Percentiles rank a stretch among this genome's conserved stretches.
Conservation (phyloP, 2,888 invertebrate species). For the Sphecodes monilicornis region DNA sequence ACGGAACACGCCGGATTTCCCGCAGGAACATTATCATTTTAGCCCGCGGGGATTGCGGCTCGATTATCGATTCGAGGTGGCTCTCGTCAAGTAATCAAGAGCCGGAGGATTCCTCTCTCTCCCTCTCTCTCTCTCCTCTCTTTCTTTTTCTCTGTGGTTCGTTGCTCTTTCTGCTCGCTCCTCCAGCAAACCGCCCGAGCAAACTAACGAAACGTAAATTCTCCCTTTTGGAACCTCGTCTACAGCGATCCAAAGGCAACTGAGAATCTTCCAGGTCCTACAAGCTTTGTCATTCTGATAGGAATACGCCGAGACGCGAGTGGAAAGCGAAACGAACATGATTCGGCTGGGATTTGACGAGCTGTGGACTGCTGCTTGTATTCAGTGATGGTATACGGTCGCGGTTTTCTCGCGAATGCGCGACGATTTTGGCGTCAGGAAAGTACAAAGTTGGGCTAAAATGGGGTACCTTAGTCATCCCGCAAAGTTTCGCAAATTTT, state of each 20-base stretch:
- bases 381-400: too few relatives aligned
- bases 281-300: background rate
- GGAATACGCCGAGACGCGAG: background rate
- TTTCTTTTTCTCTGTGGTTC: background rate
- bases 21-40: slow-evolving; percentile 71
- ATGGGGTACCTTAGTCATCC: too few relatives aligned
- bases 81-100: slow-evolving; percentile 67
- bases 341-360: background rate
- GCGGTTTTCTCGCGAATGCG: too few relatives aligned
- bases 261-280: background rate
- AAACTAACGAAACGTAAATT: slow-evolving; percentile 52
- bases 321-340: background rate
- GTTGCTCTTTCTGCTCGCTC: slow-evolving; percentile 20
- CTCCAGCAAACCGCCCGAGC: slow-evolving; percentile 1
- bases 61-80: slow-evolving; percentile 68
- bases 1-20: slow-evolving; percentile 66
- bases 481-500: too few relatives aligned
- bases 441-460: too few relatives aligned
- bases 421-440: too few relatives aligned
- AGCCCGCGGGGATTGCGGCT: slow-evolving; percentile 59
- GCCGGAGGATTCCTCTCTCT: slow-evolving; percentile 31
- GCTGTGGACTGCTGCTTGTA: background rate
- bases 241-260: background rate
- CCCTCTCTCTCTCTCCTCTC: slow-evolving; percentile 18
- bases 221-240: background rate